Evolutionary conservation across 2,797 vertebrate genomes (phyloP), one percentile per base, ranked within the genome.

Genomic region (Labroides dimidiatus): DNA sequence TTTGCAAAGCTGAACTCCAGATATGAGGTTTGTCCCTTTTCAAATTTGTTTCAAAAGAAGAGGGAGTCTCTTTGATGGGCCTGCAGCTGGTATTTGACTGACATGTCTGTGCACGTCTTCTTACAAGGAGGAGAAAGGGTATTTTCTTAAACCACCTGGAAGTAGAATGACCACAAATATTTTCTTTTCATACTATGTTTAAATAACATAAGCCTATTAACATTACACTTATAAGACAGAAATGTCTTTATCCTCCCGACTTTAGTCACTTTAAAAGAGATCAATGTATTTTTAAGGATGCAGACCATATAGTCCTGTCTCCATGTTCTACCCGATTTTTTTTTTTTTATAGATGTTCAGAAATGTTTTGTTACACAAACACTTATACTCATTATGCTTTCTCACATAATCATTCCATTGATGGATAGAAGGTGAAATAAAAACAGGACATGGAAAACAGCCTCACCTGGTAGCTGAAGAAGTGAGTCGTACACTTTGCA

Each of bases 401-500:
- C 11, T 37, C 3, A 37, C 3, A 37, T 17, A 14, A 55, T 4
- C 30, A 3, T 14, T 8, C 8, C 7, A 50, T 15, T 17, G n/a
- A 5, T 48, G 2, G 7, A 8, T 4, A 13, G 45, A 59, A 50
- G 0, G 0, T 36, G 13, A 33, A 14, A 56, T 36, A 9, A 20
- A 64, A 70, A 39, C 2, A 13, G 1, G 3, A 49, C 4, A 0
- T 20, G 20, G 37, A 1, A 49, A 44, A 37, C 8, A 45, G 16
- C 16, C 17, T 87, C 91, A 95, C 94, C 84, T 91, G 94, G 91
- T 2, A 98, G 81, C 17, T 97, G 95, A 27, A 99, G 95, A 53
- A 99, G 85, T 14, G 98, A 98, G 81, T 98, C 97, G 11, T 92
- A 98, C 37, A 93, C 91, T 91, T 99, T 99, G 90, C 98, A 99